A percentile compares a stretch with the other conserved stretches of the same genome.
Evolutionary conservation across 2,888 invertebrate genomes (phyloP).

Genomic region (Harpalus rufipes): DNA sequence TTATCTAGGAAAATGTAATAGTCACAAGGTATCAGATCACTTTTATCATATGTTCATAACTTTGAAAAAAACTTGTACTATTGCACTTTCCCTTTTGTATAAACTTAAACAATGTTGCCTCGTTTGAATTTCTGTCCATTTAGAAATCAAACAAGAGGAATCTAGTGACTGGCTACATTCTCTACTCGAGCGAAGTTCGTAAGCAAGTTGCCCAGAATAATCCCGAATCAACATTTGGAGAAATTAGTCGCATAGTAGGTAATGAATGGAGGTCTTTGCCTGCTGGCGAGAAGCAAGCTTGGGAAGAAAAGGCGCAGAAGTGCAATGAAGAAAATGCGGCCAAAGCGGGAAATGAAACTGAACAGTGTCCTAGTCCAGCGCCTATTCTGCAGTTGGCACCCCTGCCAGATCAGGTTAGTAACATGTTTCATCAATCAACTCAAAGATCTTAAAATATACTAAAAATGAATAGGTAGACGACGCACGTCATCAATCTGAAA

Average conservation of each 20-base stretch:
- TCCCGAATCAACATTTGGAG: constrained; percentile 96
- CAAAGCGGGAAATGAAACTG: constrained; percentile 80
- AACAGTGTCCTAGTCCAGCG: constrained; percentile 77
- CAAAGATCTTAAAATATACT: background rate
- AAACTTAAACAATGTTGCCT: background rate
- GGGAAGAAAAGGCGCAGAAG: constrained; percentile 95
- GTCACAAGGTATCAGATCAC: too few species aligned
- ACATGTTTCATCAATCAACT: background rate
- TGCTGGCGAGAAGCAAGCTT: constrained; percentile 91
- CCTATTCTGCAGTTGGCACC: constrained; percentile 72
- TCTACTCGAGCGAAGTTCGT: constrained; percentile 97
- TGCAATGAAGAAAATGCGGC: constrained; percentile 93
- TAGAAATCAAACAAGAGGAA: constrained; percentile 84
- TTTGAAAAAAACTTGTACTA: too few species aligned
- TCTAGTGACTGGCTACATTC: constrained; percentile 96
- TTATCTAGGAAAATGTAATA: too few species aligned
- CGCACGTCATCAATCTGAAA: too few species aligned
- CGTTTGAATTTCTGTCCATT: constrained; percentile 9
- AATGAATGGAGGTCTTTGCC: constrained; percentile 96
- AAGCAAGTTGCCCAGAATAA: constrained; percentile 95
- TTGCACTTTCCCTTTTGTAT: background rate
- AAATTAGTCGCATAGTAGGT: constrained; percentile 86
- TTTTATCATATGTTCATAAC: too few species aligned
- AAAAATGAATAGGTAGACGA: too few species aligned
- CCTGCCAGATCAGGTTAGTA: constrained; percentile 75